Conservation (phyloP, 2,888 invertebrate species). For the Sclerodermus sp. region DNA sequence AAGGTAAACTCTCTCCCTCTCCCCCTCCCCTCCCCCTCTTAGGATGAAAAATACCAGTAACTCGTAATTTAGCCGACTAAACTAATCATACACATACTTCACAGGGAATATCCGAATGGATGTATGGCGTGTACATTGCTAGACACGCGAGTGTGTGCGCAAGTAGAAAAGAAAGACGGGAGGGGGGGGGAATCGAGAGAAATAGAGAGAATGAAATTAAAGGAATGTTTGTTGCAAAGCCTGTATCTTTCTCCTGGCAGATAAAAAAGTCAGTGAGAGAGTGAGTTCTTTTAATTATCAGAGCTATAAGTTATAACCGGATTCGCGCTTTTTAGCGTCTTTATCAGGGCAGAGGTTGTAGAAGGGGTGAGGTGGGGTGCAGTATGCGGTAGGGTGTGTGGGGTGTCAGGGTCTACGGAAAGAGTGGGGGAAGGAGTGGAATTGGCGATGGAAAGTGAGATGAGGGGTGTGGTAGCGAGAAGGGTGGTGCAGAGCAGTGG, state of each 20-base stretch:
- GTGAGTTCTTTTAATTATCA: constrained; percentile 31
- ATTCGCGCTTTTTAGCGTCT: constrained; percentile 28
- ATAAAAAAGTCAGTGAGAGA: too few species aligned
- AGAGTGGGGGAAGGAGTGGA: constrained; percentile 4
- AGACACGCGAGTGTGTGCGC: too few species aligned
- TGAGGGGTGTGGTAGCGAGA: neutral
- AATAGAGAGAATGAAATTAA: neutral
- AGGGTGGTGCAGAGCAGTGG: neutral
- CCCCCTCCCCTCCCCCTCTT: too few species aligned
- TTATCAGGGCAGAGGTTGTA: constrained; percentile 19
- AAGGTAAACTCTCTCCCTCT: too few species aligned
- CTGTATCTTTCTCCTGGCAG: too few species aligned
- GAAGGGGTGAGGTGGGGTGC: too few species aligned
- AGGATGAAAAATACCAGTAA: too few species aligned
- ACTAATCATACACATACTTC: too few species aligned
- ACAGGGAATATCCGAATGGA: too few species aligned
- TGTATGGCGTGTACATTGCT: too few species aligned
- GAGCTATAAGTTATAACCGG: constrained; percentile 26
- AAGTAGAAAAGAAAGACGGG: too few species aligned
- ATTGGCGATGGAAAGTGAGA: neutral
- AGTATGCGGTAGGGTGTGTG: neutral
- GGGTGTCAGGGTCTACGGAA: constrained; percentile 4
- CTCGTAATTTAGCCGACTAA: too few species aligned
- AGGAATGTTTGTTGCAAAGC: neutral
- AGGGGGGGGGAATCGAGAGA: constrained; percentile 10